Conservation (phyloP, 2,113 vertebrate genomes). For the Tenebrosternarchus preto region DNA sequence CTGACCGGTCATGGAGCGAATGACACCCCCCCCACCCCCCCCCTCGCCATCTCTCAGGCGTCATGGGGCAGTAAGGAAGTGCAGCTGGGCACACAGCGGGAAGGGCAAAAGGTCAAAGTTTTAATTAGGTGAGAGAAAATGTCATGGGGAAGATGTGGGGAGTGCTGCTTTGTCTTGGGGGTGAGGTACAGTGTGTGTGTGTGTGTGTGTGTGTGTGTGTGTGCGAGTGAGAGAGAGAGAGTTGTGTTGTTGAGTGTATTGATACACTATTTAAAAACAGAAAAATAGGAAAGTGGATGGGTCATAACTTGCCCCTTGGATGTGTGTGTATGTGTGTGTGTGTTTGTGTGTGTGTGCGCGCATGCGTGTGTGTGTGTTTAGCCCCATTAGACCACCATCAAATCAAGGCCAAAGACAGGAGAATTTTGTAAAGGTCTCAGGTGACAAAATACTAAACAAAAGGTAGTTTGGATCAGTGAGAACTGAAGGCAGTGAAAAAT, state of each 20-base stretch:
- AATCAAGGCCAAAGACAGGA: conserved; percentile 9
- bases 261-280: not conserved
- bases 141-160: conserved; percentile 63
- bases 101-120: conserved; percentile 64
- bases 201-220: not conserved
- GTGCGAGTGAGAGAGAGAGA: not conserved
- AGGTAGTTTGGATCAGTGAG: not conserved
- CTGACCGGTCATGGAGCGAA: not conserved
- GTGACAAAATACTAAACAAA: not conserved
- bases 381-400: conserved; percentile 39
- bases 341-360: too few species aligned
- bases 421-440: not conserved
- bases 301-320: not conserved
- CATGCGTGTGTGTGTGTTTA: not conserved
- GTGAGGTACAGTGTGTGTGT: not conserved
- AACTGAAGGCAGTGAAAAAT: not conserved
- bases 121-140: conserved; percentile 70
- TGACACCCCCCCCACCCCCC: not conserved
- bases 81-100: conserved; percentile 41
- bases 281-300: not conserved
- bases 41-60: not conserved
- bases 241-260: not conserved
- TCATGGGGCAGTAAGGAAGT: not conserved
- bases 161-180: conserved; percentile 24
- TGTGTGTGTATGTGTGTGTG: not conserved